Evolutionary conservation across 2,113 vertebrate species (phyloP), one percentile per base, ranked within the genome.

Genomic region (Ptychochromis oligacanthus): DNA sequence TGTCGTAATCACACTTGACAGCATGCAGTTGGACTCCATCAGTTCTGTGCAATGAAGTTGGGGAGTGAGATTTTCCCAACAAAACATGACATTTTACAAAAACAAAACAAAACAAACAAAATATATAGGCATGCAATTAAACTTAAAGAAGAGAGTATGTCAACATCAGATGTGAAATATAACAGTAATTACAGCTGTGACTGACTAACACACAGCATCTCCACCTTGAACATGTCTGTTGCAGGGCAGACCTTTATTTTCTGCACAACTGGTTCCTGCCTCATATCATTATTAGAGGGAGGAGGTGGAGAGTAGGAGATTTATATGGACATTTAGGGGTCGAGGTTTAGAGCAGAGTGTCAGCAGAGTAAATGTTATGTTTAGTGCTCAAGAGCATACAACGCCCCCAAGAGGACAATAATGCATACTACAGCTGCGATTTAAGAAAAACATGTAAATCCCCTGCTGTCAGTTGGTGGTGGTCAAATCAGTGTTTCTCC

Each of bases 291-390:
- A 90, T 82, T 28, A 85, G 34, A 79, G 34, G 40, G 77, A 82
- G 54, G 55, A 82, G 77, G 85, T 85, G 77, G 67, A 79, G 46
- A 78, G 72, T 70, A 56, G 26, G 76, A 90, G 87, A 93, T 93
- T 91, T 91, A 93, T 93, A 86, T 87, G 59, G 86, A 87, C 87
- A 81, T 89, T 86, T 80, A 89, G 85, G 87, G 87, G 91, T 91
- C 85, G 86, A 78, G 78, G 86, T 89, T 91, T 59, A 82, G 64
- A 85, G 74, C 65, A 11, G 24, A 31, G 85, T 82, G 59, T 83
- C 88, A 86, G 75, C 80, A 85, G 65, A 81, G 74, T 82, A 67
- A 83, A 75, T 46, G 18, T 31, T 70, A 31, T 72, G 67, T 14
- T 72, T 34, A 70, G 65, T 28, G 61, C 24, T 34, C 20, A 38